phyloP scores from a whole-genome alignment of 2,888 invertebrate genomes.

The Drosophila subsilvestris region DNA sequence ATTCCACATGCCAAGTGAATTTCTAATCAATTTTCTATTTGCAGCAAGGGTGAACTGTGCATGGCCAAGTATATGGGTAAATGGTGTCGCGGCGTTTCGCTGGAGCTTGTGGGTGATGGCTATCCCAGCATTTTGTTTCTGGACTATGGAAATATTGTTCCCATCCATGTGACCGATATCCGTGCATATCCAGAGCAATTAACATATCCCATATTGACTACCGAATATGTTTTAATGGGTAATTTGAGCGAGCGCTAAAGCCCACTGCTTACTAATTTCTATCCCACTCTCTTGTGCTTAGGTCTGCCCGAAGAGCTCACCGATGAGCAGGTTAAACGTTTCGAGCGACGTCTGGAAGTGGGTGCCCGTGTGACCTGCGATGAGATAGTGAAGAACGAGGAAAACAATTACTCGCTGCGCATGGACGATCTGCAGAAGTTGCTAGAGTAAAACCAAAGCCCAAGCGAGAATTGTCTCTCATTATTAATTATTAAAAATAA shows the following conservation, averaged over 20 bases:
- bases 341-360: conserved; percentile 39
- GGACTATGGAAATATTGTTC: conserved; percentile 81
- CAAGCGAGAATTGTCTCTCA: background rate
- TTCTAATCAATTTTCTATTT: background rate
- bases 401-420: conserved; percentile 49
- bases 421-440: conserved; percentile 31
- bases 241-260: background rate
- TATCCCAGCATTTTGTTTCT: conserved; percentile 81
- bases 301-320: conserved; percentile 2
- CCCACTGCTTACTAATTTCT: background rate
- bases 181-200: conserved; percentile 81
- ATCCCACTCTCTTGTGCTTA: background rate
- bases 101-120: conserved; percentile 82
- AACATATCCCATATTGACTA: conserved; percentile 75
- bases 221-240: conserved; percentile 69
- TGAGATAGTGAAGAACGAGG: conserved; percentile 47
- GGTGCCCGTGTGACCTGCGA: conserved; percentile 44
- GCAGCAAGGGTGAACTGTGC: conserved; percentile 77
- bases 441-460: background rate
- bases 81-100: conserved; percentile 82
- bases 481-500: no score
- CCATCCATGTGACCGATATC: conserved; percentile 74
- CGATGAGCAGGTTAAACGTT: conserved; percentile 19
- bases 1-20: no score
- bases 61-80: conserved; percentile 77